These are phyloP conservation scores for Hydroisotoma schaefferi DNA, from an alignment of 2,888 invertebrate species.

Conservation along the genomic window DNA sequence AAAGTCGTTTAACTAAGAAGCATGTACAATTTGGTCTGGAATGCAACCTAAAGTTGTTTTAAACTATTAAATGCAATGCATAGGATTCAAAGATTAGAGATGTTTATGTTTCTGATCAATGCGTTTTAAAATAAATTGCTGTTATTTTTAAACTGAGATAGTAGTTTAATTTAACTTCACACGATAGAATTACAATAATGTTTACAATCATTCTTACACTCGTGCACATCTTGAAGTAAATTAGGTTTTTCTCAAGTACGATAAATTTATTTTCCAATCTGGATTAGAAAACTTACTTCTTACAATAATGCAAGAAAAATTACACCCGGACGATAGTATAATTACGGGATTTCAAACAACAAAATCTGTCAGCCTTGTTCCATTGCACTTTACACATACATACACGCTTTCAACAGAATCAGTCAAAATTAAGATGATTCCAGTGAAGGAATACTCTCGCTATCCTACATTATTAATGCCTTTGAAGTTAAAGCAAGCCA, in stretches of 20 bases:
- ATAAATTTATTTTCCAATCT: neutral
- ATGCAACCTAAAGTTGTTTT: no score
- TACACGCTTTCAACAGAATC: constrained; percentile 15
- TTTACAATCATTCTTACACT: neutral
- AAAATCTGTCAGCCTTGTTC: constrained; percentile 37
- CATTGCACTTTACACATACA: constrained; percentile 33
- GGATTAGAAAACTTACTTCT: neutral
- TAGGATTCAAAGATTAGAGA: no score
- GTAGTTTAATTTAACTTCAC: constrained; percentile 1
- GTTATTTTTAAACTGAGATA: no score
- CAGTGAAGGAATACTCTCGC: no score
- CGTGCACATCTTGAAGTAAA: neutral
- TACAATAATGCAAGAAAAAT: neutral
- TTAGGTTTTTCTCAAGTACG: neutral
- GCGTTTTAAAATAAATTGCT: no score
- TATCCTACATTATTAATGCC: no score
- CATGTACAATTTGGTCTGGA: no score
- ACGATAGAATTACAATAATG: neutral
- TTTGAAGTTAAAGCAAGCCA: no score
- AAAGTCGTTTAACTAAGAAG: no score
- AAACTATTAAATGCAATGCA: no score
- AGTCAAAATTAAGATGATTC: no score
- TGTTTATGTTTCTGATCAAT: no score
- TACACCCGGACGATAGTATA: constrained; percentile 9
- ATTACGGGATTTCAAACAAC: constrained; percentile 22